Percentiles rank a stretch among this genome's conserved stretches.
Conservation (phyloP, 2,888 invertebrate species). For the Elysia crispata region DNA sequence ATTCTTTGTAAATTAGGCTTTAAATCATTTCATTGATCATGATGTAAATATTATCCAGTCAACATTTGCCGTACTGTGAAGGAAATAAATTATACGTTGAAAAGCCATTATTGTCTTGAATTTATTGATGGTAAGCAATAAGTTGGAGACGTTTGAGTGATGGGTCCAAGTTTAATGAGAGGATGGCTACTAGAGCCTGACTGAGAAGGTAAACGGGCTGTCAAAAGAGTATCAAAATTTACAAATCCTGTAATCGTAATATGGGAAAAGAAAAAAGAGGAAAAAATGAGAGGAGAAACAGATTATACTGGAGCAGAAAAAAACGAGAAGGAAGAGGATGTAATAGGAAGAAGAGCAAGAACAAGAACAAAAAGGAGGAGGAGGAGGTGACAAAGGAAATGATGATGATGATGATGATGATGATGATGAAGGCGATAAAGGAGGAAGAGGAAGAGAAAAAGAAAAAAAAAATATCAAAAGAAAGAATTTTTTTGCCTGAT, state of each 20-base stretch:
- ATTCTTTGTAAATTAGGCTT: background rate
- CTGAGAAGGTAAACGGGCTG: too few species aligned
- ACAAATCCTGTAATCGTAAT: background rate
- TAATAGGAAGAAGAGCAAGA: background rate
- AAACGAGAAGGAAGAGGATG: background rate
- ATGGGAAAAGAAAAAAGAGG: background rate
- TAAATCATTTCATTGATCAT: background rate
- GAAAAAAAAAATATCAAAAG: too few species aligned
- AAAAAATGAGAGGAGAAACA: conserved; percentile 3
- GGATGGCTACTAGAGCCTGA: too few species aligned
- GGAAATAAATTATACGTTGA: too few species aligned
- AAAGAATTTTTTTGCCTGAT: too few species aligned
- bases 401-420: too few species aligned
- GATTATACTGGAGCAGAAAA: background rate
- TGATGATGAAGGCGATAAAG: background rate
- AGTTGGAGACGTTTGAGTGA: background rate
- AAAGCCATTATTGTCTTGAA: too few species aligned
- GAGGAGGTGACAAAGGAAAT: conserved; percentile 20
- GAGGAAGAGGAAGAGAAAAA: background rate
- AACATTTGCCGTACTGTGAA: too few species aligned
- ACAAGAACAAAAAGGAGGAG: background rate
- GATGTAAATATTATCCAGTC: background rate
- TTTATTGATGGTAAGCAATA: conserved; percentile 11
- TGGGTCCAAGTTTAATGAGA: background rate
- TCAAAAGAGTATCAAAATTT: background rate